Percentiles rank a stretch among this genome's conserved stretches.
Conservation (phyloP, 2,113 vertebrate species). For the Prochilodus magdalenae region DNA sequence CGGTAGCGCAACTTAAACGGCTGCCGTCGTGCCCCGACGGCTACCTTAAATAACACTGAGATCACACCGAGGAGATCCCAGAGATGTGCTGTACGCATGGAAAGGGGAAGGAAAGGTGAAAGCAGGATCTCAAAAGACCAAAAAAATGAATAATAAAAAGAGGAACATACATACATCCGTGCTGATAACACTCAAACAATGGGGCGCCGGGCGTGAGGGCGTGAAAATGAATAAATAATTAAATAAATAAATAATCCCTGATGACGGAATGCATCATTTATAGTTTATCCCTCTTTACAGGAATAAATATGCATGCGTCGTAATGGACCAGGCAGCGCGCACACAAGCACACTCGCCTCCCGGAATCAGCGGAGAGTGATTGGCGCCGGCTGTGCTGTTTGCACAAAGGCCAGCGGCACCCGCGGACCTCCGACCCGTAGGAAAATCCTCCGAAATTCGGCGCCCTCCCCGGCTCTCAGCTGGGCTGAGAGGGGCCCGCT, state of each 20-base stretch:
- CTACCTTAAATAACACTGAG: constrained; percentile 67
- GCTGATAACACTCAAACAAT: constrained; percentile 13
- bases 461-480: not conserved
- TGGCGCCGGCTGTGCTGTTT: constrained; percentile 37
- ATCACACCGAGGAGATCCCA: constrained; percentile 40
- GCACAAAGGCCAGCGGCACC: not conserved
- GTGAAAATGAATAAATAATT: not conserved
- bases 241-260: not conserved
- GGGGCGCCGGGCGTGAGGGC: not conserved
- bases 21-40: constrained; percentile 54
- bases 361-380: constrained; percentile 7
- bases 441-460: not conserved
- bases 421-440: constrained; percentile 13
- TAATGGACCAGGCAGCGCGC: not conserved
- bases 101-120: not conserved
- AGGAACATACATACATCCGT: not conserved
- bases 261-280: constrained; percentile 23
- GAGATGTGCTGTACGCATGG: constrained; percentile 35
- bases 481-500: constrained; percentile 9
- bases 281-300: not conserved
- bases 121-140: not conserved
- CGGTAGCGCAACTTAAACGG: constrained; percentile 59
- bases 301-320: constrained; percentile 9
- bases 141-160: not conserved
- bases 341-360: not conserved